Evolutionary conservation across 2,113 vertebrate species (phyloP), one percentile per base, ranked within the genome.

Genomic region (Phocoena sinus): DNA sequence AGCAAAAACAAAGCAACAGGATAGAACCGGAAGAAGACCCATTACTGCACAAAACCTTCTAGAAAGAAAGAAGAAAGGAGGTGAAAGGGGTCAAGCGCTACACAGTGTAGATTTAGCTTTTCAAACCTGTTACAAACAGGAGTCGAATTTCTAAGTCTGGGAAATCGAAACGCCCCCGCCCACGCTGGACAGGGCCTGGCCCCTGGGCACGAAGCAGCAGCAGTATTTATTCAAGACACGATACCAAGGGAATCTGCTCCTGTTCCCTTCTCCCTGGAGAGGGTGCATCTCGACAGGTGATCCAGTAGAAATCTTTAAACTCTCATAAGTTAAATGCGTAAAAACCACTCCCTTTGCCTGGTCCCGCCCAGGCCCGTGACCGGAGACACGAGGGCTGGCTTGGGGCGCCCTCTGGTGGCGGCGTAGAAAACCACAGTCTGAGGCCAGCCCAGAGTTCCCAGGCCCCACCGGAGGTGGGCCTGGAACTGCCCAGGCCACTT

Each of bases 211-310:
- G 47, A 94, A 93, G 95, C 97, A 97, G 97, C 96, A 94, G 90
- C 84, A 94, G 91, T 13, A 33, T 96, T 97, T 95, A 90, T 92
- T 96, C 97, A 91, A 96, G 97, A 96, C 92, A 93, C 74, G 53
- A 60, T 3, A 79, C 86, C n/a, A 80, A 41, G 50, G 95, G 94
- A 89, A 50, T 74, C 68, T 44, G 65, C 62, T 50, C 36, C 3
- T 1, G 62, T 56, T 76, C 82, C 91, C 91, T 56, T 12, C 76
- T 96, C 79, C 89, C 95, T 8, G 5, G 82, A 95, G n/a, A 90
- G 68, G 95, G 79, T 71, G 91, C 76, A 80, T 97, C 93, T 56
- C 92, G 76, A 97, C 60, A 31, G 62, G 68, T n/a, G 89, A 84
- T 94, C 96, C 97, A 97, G 96, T 65, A 97, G 96, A 95, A 94